A percentile compares a stretch with the other conserved stretches of the same genome.
These are phyloP conservation scores for Cryptus armator DNA, from an alignment of 2,888 invertebrate species.

Conservation along the genomic window DNA sequence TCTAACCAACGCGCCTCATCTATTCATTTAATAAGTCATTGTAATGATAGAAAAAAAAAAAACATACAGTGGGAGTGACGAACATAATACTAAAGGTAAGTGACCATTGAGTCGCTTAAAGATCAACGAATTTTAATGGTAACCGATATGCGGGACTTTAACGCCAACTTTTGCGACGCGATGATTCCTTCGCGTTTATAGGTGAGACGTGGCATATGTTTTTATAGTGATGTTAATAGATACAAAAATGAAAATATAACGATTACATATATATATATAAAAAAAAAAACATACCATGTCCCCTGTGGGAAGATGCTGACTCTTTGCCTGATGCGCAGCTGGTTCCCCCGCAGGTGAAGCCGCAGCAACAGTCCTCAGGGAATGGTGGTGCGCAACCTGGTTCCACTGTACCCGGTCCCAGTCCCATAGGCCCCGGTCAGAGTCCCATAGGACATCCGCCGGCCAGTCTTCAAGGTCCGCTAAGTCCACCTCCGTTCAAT, in stretches of 20 bases:
- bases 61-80: slow-evolving; percentile 1
- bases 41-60: not conserved
- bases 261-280: not conserved
- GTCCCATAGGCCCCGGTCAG: slow-evolving; percentile 84
- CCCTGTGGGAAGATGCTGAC: slow-evolving; percentile 85
- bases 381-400: slow-evolving; percentile 84
- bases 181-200: not conserved
- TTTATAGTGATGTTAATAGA: slow-evolving; percentile 79
- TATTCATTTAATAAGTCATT: slow-evolving; percentile 14
- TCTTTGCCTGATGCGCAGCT: slow-evolving; percentile 86
- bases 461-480: slow-evolving; percentile 87
- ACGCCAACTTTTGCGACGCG: not conserved
- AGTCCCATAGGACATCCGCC: slow-evolving; percentile 87
- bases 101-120: slow-evolving; percentile 41
- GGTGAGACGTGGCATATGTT: slow-evolving; percentile 13
- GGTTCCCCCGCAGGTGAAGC: slow-evolving; percentile 90
- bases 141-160: not conserved
- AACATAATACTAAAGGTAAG: slow-evolving; percentile 31
- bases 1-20: slow-evolving; percentile 19
- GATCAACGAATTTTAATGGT: not conserved
- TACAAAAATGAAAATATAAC: slow-evolving; percentile 53
- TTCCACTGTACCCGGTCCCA: slow-evolving; percentile 83
- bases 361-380: slow-evolving; percentile 90
- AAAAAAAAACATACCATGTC: slow-evolving; percentile 77
- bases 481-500: slow-evolving; percentile 86